phyloP scores from a whole-genome alignment of 2,888 invertebrate species.

The Ditylenchus weischeri region DNA sequence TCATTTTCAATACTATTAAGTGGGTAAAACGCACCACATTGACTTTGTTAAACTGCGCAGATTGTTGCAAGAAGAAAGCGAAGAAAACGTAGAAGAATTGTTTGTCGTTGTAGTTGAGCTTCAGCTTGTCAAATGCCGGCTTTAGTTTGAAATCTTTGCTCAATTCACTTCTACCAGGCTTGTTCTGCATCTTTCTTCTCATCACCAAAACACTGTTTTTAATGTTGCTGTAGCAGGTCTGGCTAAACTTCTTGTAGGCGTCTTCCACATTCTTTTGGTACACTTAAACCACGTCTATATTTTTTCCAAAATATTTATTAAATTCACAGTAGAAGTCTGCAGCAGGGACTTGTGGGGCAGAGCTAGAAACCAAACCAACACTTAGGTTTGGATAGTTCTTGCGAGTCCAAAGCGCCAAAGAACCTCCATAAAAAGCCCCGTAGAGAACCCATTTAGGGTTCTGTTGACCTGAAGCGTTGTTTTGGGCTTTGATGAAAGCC shows the following conservation, averaged over 20 bases:
- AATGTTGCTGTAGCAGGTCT: conserved; percentile 30
- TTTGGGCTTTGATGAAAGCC: conserved; percentile 5
- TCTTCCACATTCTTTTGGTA: conserved; percentile 29
- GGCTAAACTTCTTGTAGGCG: conserved; percentile 19
- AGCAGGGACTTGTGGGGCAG: neutral
- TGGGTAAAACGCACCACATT: conserved; percentile 66
- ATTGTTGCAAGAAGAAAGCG: conserved; percentile 69
- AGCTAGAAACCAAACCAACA: conserved; percentile 4
- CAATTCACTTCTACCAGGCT: conserved; percentile 29
- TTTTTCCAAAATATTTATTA: neutral
- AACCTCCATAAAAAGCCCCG: neutral
- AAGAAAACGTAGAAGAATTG: conserved; percentile 75
- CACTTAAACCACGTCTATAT: conserved; percentile 19
- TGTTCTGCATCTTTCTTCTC: conserved; percentile 22
- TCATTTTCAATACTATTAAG: too few species aligned
- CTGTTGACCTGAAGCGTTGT: neutral
- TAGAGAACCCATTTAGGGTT: conserved; percentile 9
- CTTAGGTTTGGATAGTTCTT: neutral
- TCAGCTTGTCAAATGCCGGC: conserved; percentile 1
- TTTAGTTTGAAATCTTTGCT: conserved; percentile 9
- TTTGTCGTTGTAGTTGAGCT: conserved; percentile 62
- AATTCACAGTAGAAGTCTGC: conserved; percentile 2
- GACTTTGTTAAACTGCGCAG: conserved; percentile 90
- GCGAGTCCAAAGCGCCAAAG: conserved; percentile 10
- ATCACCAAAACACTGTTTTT: conserved; percentile 27